Conservation (phyloP, 2,113 vertebrate species). For the Eolophus roseicapilla region DNA sequence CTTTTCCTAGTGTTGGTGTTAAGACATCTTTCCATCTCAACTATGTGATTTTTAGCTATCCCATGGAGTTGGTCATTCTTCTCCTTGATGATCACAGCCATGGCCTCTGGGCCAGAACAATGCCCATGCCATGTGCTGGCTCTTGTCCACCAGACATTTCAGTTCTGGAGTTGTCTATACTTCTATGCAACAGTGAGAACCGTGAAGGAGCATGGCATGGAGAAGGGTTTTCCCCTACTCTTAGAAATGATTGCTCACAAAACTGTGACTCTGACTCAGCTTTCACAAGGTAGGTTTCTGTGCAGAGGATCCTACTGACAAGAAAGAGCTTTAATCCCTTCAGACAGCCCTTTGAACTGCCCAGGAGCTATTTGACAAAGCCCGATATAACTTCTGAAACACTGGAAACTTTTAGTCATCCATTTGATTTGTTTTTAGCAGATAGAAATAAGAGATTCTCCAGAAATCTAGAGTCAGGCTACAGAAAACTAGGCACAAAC, state of each 20-base stretch:
- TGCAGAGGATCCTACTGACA: neutral
- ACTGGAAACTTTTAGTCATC: neutral
- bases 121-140: neutral
- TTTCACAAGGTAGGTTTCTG: neutral
- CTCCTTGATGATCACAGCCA: neutral
- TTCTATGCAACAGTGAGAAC: neutral
- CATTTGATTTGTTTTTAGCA: neutral
- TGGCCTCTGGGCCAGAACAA: neutral
- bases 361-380: slow-evolving; percentile 9
- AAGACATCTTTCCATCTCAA: neutral
- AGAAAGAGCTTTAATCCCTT: slow-evolving; percentile 29
- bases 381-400: neutral
- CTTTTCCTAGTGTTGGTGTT: neutral
- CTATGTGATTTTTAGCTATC: neutral
- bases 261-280: neutral
- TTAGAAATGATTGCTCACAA: slow-evolving; percentile 4
- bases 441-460: neutral
- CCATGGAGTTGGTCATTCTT: neutral
- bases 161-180: neutral
- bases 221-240: slow-evolving; percentile 7
- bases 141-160: neutral
- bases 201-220: fast-evolving
- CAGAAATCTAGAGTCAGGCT: neutral
- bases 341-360: slow-evolving; percentile 33
- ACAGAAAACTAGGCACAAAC: neutral